Evolutionary conservation across 2,888 invertebrate genomes (phyloP), one percentile per base, ranked within the genome.

Genomic region (Dryocosmus kuriphilus): DNA sequence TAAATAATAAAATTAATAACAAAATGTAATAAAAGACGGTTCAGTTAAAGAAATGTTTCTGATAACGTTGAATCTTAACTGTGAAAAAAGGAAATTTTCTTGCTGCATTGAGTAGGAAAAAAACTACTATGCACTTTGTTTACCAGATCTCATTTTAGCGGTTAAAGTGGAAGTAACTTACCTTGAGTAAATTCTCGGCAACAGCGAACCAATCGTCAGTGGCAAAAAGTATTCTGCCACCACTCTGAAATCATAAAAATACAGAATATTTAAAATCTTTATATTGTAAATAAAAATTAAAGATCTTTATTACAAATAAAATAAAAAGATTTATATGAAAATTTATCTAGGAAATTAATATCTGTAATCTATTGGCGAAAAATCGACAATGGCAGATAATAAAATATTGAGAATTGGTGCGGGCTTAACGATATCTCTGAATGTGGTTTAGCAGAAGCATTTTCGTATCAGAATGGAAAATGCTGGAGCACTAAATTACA

Each of bases 121-220:
- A 24, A 7, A 32, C n/a, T 16, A 19, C 0, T 24, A 60, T 22
- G 22, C 27, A 16, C 27, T 60, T 60, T 60, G 24, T 27, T 27
- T 60, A 60, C 22, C 57, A 22, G 24, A 24, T 65, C 24, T 38
- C 16, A 55, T 24, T 35, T 30, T n/a, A 51, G 19, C 55, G 35
- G 8, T 38, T 32, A 51, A 6, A 63, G 22, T 32, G 41, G 76
- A 24, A 62, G 38, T 61, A 63, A 62, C 78, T 77, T 82, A 91
- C 91, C 88, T 90, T 89, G 22, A 94, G 87, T 90, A 95, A 92
- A 84, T 93, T 93, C 86, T 95, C 94, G 16, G 94, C 94, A 8
- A 92, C 90, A 0, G 94, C 94, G 85, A 94, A 95, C 90, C 94
- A 94, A 85, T 95, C 94, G 77, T 95, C 94, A 0, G 94, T 94